Evolutionary conservation across 30 jellyfish, hydroid and myxozoan genomes (phyloP).

Genomic region (Hydra vulgaris): DNA sequence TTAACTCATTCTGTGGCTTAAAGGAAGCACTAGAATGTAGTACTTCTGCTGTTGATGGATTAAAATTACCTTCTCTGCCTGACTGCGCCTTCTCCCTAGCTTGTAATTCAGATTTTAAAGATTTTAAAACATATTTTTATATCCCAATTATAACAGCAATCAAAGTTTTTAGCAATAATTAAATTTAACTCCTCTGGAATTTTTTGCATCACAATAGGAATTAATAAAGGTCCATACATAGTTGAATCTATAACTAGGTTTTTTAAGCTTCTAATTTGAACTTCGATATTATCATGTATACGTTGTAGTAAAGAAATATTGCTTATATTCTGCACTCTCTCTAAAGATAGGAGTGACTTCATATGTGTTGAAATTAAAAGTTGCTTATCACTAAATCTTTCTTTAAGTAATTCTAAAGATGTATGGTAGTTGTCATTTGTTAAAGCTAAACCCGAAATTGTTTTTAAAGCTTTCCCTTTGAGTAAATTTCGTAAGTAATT

Average conservation of each 20-base stretch:
- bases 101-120: neutral
- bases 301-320: neutral
- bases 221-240: conserved; percentile 33
- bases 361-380: conserved; percentile 35
- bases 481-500: conserved; percentile 25
- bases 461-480: conserved; percentile 32
- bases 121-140: conserved; percentile 39
- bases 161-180: conserved; percentile 40
- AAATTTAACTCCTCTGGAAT: conserved; percentile 41
- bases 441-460: conserved; percentile 26
- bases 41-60: neutral
- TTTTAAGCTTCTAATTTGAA: conserved; percentile 35
- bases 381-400: conserved; percentile 34
- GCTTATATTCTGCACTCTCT: conserved; percentile 17
- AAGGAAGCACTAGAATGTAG: neutral
- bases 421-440: conserved; percentile 31
- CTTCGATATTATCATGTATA: conserved; percentile 28
- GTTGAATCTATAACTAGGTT: conserved; percentile 33
- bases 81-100: neutral
- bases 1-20: neutral
- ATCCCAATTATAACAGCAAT: conserved; percentile 29
- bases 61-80: neutral
- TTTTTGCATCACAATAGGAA: conserved; percentile 39
- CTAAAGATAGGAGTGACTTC: conserved; percentile 38
- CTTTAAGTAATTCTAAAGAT: conserved; percentile 20